These are phyloP conservation scores for Phalera bucephala DNA, from an alignment of 2,888 invertebrate species.

Conservation along the genomic window DNA sequence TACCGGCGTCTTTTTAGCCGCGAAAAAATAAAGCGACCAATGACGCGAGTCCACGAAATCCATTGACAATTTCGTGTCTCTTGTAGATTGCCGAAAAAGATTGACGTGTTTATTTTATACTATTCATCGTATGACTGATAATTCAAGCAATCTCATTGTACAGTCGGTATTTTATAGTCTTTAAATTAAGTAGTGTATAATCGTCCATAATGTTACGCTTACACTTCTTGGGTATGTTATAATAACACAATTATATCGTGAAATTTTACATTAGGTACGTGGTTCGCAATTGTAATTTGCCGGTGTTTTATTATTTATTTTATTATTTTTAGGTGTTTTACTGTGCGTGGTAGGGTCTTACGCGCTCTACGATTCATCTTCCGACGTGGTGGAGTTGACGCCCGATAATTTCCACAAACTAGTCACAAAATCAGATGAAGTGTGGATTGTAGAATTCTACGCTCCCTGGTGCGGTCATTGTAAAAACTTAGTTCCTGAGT, in stretches of 20 bases:
- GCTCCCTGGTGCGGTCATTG: constrained; percentile 99
- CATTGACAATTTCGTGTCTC: constrained; percentile 62
- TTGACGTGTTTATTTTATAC: constrained; percentile 69
- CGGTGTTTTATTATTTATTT: constrained; percentile 19
- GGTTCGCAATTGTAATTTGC: constrained; percentile 9
- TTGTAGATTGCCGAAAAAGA: constrained; percentile 38
- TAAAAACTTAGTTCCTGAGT: constrained; percentile 95
- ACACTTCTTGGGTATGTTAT: constrained; percentile 65
- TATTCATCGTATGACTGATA: constrained; percentile 31
- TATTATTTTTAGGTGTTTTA: constrained; percentile 62
- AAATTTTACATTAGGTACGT: constrained; percentile 29
- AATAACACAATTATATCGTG: constrained; percentile 51
- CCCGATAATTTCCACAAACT: constrained; percentile 92
- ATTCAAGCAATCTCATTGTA: constrained; percentile 33
- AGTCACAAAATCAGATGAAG: constrained; percentile 91
- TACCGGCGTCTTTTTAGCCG: too few relatives aligned
- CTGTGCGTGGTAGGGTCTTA: constrained; percentile 56
- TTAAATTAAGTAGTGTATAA: constrained; percentile 40
- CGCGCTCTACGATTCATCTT: constrained; percentile 85
- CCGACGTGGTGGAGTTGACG: constrained; percentile 93
- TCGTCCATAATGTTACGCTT: constrained; percentile 57
- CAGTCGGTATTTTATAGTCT: constrained; percentile 30
- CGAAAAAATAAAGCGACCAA: constrained; percentile 53
- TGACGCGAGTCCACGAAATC: constrained; percentile 65
- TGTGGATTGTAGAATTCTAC: constrained; percentile 98